phyloP scores from a whole-genome alignment of 2,797 vertebrate genomes.

The Hapalemur alaotrensis region DNA sequence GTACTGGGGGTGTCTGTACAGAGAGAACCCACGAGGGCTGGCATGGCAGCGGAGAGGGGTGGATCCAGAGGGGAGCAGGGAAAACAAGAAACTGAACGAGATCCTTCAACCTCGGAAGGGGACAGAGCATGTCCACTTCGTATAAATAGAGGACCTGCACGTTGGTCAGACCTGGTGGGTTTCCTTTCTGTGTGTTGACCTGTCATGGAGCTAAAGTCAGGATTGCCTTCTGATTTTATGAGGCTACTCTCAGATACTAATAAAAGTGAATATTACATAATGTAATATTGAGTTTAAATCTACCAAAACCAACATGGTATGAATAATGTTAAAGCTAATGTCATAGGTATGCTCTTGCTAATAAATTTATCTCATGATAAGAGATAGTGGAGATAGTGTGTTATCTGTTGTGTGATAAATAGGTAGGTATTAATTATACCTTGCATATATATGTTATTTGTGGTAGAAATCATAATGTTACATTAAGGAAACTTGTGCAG shows the following conservation, averaged over 20 bases:
- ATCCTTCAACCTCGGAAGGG: neutral
- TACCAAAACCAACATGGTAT: neutral
- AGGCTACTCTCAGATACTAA: neutral
- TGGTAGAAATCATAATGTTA: neutral
- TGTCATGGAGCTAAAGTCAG: neutral
- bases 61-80: neutral
- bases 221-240: neutral
- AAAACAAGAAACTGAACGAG: neutral
- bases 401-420: neutral
- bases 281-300: neutral
- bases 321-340: too few species aligned
- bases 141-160: rapidly evolving
- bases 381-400: neutral
- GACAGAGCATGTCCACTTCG: rapidly evolving
- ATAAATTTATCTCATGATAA: neutral
- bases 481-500: neutral
- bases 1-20: neutral
- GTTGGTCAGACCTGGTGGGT: neutral
- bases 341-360: neutral
- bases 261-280: too few species aligned
- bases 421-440: neutral
- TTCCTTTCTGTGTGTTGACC: neutral
- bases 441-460: neutral
- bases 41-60: too few species aligned
- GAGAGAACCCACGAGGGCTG: neutral